A percentile compares a stretch with the other conserved stretches of the same genome.
These are phyloP conservation scores for Ichneumoninae sp. DNA, from an alignment of 2,888 invertebrate genomes.

Conservation along the genomic window DNA sequence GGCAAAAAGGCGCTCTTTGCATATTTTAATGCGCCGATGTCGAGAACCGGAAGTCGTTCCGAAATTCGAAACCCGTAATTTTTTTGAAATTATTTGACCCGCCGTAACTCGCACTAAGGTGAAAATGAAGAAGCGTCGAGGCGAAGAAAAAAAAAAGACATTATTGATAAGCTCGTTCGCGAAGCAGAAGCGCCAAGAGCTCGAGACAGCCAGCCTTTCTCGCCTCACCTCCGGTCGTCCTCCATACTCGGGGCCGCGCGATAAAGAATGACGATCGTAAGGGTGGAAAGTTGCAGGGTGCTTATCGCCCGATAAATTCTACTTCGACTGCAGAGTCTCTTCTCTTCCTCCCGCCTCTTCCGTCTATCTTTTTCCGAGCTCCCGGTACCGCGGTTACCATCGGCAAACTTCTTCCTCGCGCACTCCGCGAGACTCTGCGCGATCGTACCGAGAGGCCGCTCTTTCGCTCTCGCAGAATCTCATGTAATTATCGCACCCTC, in stretches of 20 bases:
- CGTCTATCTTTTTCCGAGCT: constrained; percentile 19
- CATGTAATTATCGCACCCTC: constrained; percentile 78
- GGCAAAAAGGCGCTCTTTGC: too few species aligned
- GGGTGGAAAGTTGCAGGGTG: constrained; percentile 78
- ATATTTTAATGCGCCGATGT: background rate
- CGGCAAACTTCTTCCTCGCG: constrained; percentile 20
- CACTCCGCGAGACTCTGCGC: constrained; percentile 11
- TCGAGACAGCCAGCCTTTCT: constrained; percentile 35
- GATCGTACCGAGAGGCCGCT: constrained; percentile 38
- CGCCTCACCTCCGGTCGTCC: constrained; percentile 41
- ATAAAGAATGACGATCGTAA: constrained; percentile 79
- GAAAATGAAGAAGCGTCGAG: background rate
- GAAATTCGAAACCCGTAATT: too few species aligned
- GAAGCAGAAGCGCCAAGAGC: constrained; percentile 59
- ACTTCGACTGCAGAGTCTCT: constrained; percentile 74
- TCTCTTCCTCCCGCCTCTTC: constrained; percentile 50
- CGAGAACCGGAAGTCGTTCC: background rate
- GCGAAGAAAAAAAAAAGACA: constrained; percentile 60
- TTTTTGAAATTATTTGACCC: too few species aligned
- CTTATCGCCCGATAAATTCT: constrained; percentile 81
- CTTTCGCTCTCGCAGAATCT: constrained; percentile 72
- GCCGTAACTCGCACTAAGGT: too few species aligned
- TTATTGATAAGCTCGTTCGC: constrained; percentile 68
- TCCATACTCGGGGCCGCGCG: constrained; percentile 68
- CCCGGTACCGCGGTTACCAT: constrained; percentile 20